These are phyloP conservation scores for Solenodon paradoxus DNA, from an alignment of 2,113 vertebrate genomes.

Conservation along the genomic window DNA sequence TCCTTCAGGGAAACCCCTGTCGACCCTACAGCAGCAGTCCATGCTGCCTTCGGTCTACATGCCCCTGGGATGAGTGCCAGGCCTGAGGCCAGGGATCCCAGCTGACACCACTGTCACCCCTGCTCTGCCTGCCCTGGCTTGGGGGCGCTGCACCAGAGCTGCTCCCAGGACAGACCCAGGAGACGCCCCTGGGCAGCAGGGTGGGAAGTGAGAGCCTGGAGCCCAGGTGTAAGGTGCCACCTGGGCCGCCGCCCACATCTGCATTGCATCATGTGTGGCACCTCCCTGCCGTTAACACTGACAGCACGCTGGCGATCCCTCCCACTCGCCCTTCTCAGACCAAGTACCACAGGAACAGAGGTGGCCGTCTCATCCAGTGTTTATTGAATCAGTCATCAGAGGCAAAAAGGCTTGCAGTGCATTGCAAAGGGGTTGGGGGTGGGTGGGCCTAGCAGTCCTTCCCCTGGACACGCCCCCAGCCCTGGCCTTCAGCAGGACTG, in stretches of 20 bases:
- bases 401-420: background rate
- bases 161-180: background rate
- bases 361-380: background rate
- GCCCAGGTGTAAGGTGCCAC: too few relatives aligned
- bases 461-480: background rate
- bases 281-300: too few relatives aligned
- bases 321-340: too few relatives aligned
- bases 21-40: background rate
- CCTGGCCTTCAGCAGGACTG: background rate
- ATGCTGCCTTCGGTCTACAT: background rate
- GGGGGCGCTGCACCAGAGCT: background rate
- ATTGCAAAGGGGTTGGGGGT: background rate
- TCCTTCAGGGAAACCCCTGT: background rate
- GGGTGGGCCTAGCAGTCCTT: background rate
- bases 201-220: background rate
- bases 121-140: background rate
- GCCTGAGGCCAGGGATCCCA: background rate
- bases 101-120: background rate
- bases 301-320: too few relatives aligned
- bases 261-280: background rate
- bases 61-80: background rate
- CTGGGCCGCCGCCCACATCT: background rate
- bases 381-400: slow-evolving; percentile 50
- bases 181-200: background rate
- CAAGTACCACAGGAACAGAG: background rate